phyloP scores from a whole-genome alignment of 2,888 invertebrate genomes.

The Eretmocerus hayati region DNA sequence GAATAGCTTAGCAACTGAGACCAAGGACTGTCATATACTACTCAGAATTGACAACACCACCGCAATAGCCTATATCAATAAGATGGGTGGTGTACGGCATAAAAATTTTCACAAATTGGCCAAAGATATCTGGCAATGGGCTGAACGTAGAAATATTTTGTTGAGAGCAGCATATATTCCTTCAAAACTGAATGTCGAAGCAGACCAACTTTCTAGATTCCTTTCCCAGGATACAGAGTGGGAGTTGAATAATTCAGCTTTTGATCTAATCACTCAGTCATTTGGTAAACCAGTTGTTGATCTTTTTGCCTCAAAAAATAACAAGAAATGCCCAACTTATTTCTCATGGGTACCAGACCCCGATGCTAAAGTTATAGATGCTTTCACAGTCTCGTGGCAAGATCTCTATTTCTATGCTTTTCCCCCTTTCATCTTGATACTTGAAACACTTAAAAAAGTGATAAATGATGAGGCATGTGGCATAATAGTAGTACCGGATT shows the following conservation, averaged over 20 bases:
- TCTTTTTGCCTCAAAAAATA: background rate
- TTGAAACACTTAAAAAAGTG: background rate
- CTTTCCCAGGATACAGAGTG: background rate
- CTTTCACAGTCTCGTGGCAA: background rate
- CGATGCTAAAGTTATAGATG: background rate
- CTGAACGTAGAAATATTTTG: background rate
- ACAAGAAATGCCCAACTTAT: background rate
- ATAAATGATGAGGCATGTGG: background rate
- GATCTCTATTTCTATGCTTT: background rate
- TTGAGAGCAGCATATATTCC: background rate
- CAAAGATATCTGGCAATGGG: background rate
- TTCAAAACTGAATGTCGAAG: background rate
- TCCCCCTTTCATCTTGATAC: background rate
- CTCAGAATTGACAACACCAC: background rate
- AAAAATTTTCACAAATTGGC: background rate
- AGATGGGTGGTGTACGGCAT: background rate
- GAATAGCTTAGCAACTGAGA: slow-evolving; percentile 1
- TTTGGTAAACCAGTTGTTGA: background rate
- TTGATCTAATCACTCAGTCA: background rate
- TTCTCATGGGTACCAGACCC: background rate
- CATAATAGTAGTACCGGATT: background rate
- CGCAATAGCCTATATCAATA: background rate
- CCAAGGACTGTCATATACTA: background rate
- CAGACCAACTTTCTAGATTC: background rate
- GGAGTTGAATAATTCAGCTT: background rate